A percentile compares a stretch with the other conserved stretches of the same genome.
Evolutionary conservation across 2,888 invertebrate genomes (phyloP).

Genomic region (Scaptomyza caliginosa): DNA sequence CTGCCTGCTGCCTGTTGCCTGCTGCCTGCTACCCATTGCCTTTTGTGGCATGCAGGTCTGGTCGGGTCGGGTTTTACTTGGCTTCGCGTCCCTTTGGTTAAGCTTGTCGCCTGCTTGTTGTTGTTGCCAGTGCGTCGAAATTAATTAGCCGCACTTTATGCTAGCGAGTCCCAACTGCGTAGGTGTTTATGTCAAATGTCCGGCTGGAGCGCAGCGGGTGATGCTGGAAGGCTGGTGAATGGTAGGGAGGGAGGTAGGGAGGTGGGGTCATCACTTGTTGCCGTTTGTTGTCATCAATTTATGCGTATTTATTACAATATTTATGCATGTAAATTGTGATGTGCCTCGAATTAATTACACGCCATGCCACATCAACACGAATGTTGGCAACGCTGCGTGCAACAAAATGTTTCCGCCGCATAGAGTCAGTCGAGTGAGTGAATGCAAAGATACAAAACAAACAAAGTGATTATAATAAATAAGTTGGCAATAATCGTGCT

Average conservation of each 20-base stretch:
- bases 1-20: constrained; percentile 15
- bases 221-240: background rate
- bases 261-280: constrained; percentile 43
- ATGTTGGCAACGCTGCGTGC: constrained; percentile 69
- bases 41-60: constrained; percentile 27
- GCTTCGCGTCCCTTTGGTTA: constrained; percentile 44
- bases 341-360: constrained; percentile 68
- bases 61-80: background rate
- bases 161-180: constrained; percentile 46
- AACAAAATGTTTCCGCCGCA: constrained; percentile 10
- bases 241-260: too few relatives aligned
- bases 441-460: constrained; percentile 5
- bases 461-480: constrained; percentile 20
- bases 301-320: constrained; percentile 65
- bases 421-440: background rate
- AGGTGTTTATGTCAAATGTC: constrained; percentile 62
- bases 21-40: constrained; percentile 26
- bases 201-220: constrained; percentile 26
- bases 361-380: constrained; percentile 63
- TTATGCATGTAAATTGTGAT: constrained; percentile 60
- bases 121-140: constrained; percentile 60
- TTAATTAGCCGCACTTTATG: constrained; percentile 63
- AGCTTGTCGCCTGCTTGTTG: constrained; percentile 29
- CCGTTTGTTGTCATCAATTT: constrained; percentile 61
- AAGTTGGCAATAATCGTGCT: constrained; percentile 66